A percentile compares a stretch with the other conserved stretches of the same genome.
phyloP scores from a whole-genome alignment of 37 sponge, comb jelly and placozoan species.

The Chondrosia reniformis region DNA sequence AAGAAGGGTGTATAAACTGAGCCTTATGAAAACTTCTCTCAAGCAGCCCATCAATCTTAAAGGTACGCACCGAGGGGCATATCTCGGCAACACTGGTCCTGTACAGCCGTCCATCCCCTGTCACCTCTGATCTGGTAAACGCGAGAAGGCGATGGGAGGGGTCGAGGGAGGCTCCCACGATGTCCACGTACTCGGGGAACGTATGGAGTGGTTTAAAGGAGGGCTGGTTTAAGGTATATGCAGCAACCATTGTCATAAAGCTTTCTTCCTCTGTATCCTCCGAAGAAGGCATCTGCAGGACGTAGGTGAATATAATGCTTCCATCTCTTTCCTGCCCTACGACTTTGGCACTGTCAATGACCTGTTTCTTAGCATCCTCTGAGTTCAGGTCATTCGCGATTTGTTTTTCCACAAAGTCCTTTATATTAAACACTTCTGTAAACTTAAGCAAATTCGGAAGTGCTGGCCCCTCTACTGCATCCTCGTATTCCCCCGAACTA shows the following conservation, averaged over 20 bases:
- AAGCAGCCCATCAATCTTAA: neutral
- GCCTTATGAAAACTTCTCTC: neutral
- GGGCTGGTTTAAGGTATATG: neutral
- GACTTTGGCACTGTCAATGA: neutral
- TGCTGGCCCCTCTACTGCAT: neutral
- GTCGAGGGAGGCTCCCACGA: slow-evolving; percentile 14
- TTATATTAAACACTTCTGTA: slow-evolving; percentile 18
- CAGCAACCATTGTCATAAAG: slow-evolving; percentile 6
- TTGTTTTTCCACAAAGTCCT: neutral
- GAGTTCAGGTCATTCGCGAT: neutral
- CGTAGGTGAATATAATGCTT: slow-evolving; percentile 4
- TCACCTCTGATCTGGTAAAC: neutral
- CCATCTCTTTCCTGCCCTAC: slow-evolving; percentile 20
- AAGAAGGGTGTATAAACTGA: neutral
- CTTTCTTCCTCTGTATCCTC: neutral
- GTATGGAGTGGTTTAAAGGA: slow-evolving; percentile 21
- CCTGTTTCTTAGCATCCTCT: neutral
- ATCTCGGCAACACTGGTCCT: slow-evolving; percentile 13
- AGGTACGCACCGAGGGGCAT: slow-evolving; percentile 19
- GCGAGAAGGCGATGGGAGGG: slow-evolving; percentile 16
- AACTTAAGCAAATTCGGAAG: slow-evolving; percentile 2
- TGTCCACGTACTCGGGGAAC: slow-evolving; percentile 6
- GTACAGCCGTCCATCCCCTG: neutral
- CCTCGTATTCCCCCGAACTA: neutral
- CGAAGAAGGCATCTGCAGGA: neutral